Evolutionary conservation across 2,113 vertebrate genomes (phyloP), one percentile per base, ranked within the genome.

Genomic region (Marmota flaviventris): DNA sequence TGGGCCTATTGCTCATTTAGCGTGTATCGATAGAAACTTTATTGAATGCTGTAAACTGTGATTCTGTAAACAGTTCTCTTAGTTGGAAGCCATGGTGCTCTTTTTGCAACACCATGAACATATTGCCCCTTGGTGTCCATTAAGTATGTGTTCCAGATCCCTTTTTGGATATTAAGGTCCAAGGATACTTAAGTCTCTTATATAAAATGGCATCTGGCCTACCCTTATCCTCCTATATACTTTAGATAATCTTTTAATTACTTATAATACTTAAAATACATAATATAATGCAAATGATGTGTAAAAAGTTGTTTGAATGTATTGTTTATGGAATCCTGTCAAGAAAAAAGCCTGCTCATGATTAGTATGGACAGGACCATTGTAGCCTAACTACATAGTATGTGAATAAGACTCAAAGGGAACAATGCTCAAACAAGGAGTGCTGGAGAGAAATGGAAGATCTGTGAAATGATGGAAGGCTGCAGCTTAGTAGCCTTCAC

Each of bases 401-500:
- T 11, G 20, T 61, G 70, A 45, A 37, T 13, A 61, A 45, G 37
- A 34, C 6, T 1, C 1, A 16, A 34, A 1, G 34, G 1, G 1
- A 17, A 29, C 25, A 24, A 5, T 22, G 53, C 8, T 24, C 8
- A 42, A 73, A 56, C 14, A 37, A 56, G 17, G 37, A 9, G 8
- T 22, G 58, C 51, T 56, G 48, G n/a, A 56, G 48, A 37, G 63
- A 37, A 10, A 22, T 58, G 32, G 51, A 29, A 11, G 67, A n/a
- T 58, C 34, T 4, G 18, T 51, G 34, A 69, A 14, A 5, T 5
- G 24, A 48, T 22, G 22, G 27, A 34, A 1, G 34, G 1, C 69
- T 32, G 2, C n/a, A 37, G 22, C n/a, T 22, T 16, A 16, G n/a
- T 1, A n/a, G 2, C 22, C 18, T 24, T 24, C 1, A 6, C 32